Evolutionary conservation across 2,888 invertebrate species (phyloP).

Genomic region (Melanostoma mellinum): DNA sequence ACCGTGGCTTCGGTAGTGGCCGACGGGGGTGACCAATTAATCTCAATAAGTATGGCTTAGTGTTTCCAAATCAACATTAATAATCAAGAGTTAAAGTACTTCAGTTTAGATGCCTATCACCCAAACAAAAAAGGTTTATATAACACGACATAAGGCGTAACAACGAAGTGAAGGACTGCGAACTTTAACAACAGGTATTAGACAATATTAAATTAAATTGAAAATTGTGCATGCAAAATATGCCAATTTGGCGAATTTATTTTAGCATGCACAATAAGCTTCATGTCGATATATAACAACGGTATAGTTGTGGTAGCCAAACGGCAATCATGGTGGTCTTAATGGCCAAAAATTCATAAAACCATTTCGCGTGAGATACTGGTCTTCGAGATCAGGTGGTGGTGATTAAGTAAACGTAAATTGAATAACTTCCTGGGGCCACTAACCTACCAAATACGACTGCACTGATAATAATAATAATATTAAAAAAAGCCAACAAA

Average conservation of each 20-base stretch:
- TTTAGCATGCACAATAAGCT: conserved; percentile 48
- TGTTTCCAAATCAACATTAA: too few species aligned
- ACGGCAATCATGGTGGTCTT: conserved; percentile 47
- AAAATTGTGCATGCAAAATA: conserved; percentile 67
- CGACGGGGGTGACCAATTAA: too few species aligned
- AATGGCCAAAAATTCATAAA: conserved; percentile 60
- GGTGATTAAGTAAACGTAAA: conserved; percentile 63
- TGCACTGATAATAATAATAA: not conserved
- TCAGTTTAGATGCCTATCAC: too few species aligned
- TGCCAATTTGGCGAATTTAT: conserved; percentile 68
- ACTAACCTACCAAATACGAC: not conserved
- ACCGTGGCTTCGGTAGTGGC: too few species aligned
- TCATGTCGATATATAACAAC: too few species aligned
- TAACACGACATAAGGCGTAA: too few species aligned
- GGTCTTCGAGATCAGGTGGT: conserved; percentile 66
- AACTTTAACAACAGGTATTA: conserved; percentile 32
- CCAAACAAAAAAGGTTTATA: too few species aligned
- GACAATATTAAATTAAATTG: conserved; percentile 57
- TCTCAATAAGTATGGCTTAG: too few species aligned
- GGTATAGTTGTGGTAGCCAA: too few species aligned
- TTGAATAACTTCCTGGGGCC: not conserved
- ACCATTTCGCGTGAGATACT: conserved; percentile 69
- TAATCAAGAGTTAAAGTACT: too few species aligned
- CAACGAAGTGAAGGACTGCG: too few species aligned
- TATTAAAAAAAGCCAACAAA: too few species aligned